Evolutionary conservation across 2,797 vertebrate species (phyloP).

Genomic region (Naso thynnoides): DNA sequence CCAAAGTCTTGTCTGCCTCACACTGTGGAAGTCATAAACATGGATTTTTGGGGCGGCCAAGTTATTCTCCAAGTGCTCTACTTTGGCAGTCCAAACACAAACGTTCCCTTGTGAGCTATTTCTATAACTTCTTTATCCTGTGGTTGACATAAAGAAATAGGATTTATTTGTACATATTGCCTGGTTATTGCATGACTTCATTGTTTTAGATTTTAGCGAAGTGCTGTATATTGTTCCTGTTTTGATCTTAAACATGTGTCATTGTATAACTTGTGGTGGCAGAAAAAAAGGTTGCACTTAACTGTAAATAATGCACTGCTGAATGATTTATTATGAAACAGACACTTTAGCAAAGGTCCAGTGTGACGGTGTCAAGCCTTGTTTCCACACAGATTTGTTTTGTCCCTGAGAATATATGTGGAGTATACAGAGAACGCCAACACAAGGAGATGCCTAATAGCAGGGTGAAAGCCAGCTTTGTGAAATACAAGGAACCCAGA

Average conservation of each 20-base stretch:
- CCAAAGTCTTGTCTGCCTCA: constrained; percentile 60
- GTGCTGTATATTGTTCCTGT: constrained; percentile 8
- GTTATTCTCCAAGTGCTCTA: constrained; percentile 29
- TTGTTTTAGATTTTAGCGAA: constrained; percentile 20
- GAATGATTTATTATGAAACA: neutral
- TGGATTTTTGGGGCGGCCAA: constrained; percentile 37
- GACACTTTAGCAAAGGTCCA: no score
- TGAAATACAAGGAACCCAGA: no score
- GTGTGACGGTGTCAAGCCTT: no score
- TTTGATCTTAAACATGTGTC: constrained; percentile 11
- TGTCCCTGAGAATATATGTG: no score
- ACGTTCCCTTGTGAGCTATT: constrained; percentile 43
- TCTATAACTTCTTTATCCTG: constrained; percentile 34
- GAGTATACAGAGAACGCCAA: no score
- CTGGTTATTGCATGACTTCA: constrained; percentile 16
- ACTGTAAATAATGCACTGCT: constrained; percentile 11
- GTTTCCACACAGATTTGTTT: no score
- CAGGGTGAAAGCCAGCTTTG: no score
- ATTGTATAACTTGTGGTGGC: constrained; percentile 19
- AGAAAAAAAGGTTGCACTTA: constrained; percentile 7
- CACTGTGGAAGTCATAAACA: constrained; percentile 64
- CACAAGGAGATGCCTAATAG: no score
- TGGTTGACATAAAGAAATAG: constrained; percentile 30
- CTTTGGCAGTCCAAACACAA: constrained; percentile 47
- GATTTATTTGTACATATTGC: constrained; percentile 22